A percentile compares a stretch with the other conserved stretches of the same genome.
These are phyloP conservation scores for Elanoides forficatus DNA, from an alignment of 2,113 vertebrate genomes.

Conservation along the genomic window DNA sequence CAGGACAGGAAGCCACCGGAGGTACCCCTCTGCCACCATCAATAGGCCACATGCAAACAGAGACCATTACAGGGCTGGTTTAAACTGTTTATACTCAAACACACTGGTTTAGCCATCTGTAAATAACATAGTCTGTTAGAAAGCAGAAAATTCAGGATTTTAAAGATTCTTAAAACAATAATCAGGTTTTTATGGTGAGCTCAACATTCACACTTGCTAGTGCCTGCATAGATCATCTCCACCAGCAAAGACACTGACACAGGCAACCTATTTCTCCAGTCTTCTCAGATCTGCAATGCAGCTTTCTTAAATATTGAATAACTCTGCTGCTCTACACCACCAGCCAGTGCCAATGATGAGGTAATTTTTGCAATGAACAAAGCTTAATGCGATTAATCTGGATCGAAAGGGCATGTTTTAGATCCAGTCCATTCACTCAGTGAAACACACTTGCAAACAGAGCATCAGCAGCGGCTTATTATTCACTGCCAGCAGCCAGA, in stretches of 20 bases:
- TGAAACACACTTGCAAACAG: rapidly evolving
- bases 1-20: background rate
- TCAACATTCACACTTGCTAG: background rate
- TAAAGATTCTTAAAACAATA: background rate
- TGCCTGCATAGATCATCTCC: slow-evolving; percentile 48
- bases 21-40: background rate
- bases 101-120: rapidly evolving
- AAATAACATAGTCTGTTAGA: rapidly evolving
- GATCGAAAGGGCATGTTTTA: background rate
- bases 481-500: background rate
- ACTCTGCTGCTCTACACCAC: slow-evolving; percentile 47
- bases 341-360: slow-evolving; percentile 37
- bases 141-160: background rate
- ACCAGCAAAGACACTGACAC: slow-evolving; percentile 53
- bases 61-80: rapidly evolving
- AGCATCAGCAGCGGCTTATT: background rate
- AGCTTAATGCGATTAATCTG: slow-evolving; percentile 31
- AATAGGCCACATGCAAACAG: rapidly evolving
- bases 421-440: background rate
- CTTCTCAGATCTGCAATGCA: slow-evolving; percentile 71
- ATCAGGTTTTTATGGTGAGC: background rate
- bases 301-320: slow-evolving; percentile 72
- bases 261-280: slow-evolving; percentile 45
- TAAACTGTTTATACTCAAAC: no score
- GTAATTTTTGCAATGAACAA: slow-evolving; percentile 56